Evolutionary conservation across 2,113 vertebrate genomes (phyloP).

Genomic region (Machaerirhynchus nigripectus): DNA sequence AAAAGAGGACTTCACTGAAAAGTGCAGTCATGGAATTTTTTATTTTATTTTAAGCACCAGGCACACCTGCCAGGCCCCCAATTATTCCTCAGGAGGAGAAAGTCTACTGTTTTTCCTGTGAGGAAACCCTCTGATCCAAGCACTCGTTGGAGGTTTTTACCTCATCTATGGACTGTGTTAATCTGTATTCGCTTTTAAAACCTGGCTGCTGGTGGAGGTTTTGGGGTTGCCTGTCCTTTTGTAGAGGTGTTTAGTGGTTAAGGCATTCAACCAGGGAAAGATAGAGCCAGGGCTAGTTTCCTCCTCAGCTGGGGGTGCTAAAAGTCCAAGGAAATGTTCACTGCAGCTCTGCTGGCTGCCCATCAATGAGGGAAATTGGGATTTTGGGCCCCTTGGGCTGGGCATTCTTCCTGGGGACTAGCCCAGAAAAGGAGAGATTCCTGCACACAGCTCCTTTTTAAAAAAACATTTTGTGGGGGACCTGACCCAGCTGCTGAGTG

Average conservation of each 20-base stretch:
- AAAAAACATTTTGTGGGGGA: not conserved
- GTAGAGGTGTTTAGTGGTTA: not conserved
- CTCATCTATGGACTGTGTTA: slow-evolving; percentile 21
- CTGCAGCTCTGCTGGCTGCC: not conserved
- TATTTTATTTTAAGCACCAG: slow-evolving; percentile 65
- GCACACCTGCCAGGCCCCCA: slow-evolving; percentile 64
- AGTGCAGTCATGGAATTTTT: slow-evolving; percentile 57
- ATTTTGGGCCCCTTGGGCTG: not conserved
- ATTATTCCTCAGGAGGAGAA: slow-evolving; percentile 66
- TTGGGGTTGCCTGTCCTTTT: not conserved
- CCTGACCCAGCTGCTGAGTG: not conserved
- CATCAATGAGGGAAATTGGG: not conserved
- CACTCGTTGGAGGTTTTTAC: slow-evolving; percentile 36
- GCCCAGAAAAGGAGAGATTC: not conserved
- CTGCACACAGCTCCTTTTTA: not conserved
- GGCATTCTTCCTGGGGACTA: not conserved
- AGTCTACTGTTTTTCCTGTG: slow-evolving; percentile 67
- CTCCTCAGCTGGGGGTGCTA: not conserved
- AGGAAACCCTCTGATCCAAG: slow-evolving; percentile 63
- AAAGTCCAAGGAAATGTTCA: not conserved
- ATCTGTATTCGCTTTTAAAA: slow-evolving; percentile 40
- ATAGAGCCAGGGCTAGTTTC: not conserved
- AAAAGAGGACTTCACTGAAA: slow-evolving; percentile 62
- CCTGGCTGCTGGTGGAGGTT: not conserved
- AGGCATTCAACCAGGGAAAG: not conserved